These are phyloP conservation scores for Euzophera pinguis DNA, from an alignment of 2,888 invertebrate genomes.

Conservation along the genomic window DNA sequence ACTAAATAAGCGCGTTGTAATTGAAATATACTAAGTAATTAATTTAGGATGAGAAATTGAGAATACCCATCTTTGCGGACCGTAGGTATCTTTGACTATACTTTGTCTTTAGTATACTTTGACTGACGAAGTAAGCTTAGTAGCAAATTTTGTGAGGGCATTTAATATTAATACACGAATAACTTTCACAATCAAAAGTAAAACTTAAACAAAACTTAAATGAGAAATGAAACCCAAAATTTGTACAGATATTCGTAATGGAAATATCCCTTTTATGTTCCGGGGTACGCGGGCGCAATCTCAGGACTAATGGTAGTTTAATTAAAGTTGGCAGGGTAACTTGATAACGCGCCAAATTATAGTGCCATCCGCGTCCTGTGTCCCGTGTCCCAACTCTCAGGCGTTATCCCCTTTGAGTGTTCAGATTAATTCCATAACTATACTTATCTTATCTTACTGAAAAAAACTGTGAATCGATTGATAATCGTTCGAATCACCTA, in stretches of 20 bases:
- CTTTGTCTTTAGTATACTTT: too few species aligned
- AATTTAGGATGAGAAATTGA: too few species aligned
- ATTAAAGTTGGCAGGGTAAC: conserved; percentile 28
- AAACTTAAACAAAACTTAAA: background rate
- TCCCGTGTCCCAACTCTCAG: conserved; percentile 14
- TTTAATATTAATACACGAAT: too few species aligned
- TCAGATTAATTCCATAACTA: background rate
- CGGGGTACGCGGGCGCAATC: conserved; percentile 1
- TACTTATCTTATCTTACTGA: too few species aligned
- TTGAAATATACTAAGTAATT: too few species aligned
- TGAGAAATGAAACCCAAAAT: background rate
- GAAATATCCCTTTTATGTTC: conserved; percentile 4
- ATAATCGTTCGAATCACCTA: too few species aligned
- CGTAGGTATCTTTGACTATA: too few species aligned
- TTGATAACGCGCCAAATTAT: conserved; percentile 28
- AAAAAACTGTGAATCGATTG: too few species aligned
- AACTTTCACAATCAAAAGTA: background rate
- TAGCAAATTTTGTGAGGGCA: too few species aligned
- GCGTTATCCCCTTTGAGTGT: background rate
- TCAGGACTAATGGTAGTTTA: conserved; percentile 32
- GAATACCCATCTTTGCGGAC: too few species aligned
- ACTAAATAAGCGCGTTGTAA: too few species aligned
- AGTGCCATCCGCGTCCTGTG: conserved; percentile 12
- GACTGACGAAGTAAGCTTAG: too few species aligned
- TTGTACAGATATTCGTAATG: background rate